A percentile compares a stretch with the other conserved stretches of the same genome.
These are phyloP conservation scores for Nasonia oneida DNA, from an alignment of 2,888 invertebrate species.

Conservation along the genomic window DNA sequence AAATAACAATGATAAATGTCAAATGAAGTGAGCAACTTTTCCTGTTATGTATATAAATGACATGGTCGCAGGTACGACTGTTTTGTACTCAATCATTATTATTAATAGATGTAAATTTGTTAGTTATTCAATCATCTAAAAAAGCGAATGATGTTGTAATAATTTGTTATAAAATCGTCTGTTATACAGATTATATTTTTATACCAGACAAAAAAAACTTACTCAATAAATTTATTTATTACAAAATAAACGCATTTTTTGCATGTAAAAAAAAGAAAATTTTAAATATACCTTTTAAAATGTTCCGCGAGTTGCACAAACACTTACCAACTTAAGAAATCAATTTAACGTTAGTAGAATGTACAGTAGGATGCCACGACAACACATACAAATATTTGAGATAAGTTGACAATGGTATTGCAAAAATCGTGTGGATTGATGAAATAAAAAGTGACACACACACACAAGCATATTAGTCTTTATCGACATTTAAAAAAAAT, in stretches of 20 bases:
- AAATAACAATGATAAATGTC: background rate
- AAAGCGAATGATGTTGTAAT: background rate
- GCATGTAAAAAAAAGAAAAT: no score
- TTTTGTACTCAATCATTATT: no score
- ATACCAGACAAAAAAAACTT: no score
- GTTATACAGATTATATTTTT: background rate
- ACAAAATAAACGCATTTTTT: no score
- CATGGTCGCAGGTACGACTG: no score
- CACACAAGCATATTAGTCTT: background rate
- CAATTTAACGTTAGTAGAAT: background rate
- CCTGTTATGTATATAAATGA: no score
- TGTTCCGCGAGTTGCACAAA: background rate
- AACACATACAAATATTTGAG: background rate
- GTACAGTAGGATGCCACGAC: background rate
- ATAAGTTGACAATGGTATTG: background rate
- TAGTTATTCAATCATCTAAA: no score
- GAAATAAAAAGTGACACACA: no score
- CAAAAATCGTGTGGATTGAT: background rate
- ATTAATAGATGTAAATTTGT: no score
- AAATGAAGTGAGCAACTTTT: no score
- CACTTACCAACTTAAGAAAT: background rate
- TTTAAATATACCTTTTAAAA: no score
- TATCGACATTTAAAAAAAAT: background rate
- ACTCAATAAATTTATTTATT: no score
- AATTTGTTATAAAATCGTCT: background rate